Evolutionary conservation across 1,140 invertebrate species (phyloP).

Genomic region (Capitella teleta): DNA sequence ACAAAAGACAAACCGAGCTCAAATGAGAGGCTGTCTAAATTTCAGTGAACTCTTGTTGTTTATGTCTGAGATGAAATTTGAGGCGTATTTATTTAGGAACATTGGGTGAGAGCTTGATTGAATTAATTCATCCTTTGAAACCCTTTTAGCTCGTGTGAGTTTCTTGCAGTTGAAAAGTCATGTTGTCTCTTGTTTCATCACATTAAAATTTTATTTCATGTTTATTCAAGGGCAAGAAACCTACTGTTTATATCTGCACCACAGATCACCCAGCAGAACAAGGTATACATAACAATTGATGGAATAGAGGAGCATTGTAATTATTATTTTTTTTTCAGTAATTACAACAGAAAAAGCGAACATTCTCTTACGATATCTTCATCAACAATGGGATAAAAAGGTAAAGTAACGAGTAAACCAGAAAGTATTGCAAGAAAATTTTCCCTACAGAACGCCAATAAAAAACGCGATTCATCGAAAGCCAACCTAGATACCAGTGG

Average conservation of each 20-base stretch:
- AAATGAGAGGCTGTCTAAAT: no score
- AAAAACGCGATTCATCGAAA: slow-evolving; percentile 26
- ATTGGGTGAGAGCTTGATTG: no score
- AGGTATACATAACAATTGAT: slow-evolving; percentile 45
- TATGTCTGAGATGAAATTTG: no score
- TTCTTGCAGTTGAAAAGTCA: background rate
- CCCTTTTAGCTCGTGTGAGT: background rate
- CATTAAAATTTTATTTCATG: background rate
- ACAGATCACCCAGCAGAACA: slow-evolving; percentile 81
- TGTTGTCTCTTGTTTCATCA: background rate
- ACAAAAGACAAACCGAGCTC: no score
- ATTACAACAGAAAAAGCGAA: slow-evolving; percentile 88
- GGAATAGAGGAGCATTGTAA: slow-evolving; percentile 15
- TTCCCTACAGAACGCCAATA: slow-evolving; percentile 21
- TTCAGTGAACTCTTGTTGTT: no score
- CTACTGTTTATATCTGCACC: slow-evolving; percentile 78
- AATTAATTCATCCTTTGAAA: background rate
- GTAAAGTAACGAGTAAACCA: slow-evolving; percentile 19
- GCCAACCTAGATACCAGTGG: slow-evolving; percentile 28
- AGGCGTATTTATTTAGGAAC: no score
- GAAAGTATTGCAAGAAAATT: background rate
- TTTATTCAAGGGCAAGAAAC: slow-evolving; percentile 54
- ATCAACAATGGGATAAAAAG: slow-evolving; percentile 90
- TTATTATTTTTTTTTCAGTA: slow-evolving; percentile 52
- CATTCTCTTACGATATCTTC: slow-evolving; percentile 79